Evolutionary conservation across 2,888 invertebrate genomes (phyloP).

Genomic region (Netelia virgata): DNA sequence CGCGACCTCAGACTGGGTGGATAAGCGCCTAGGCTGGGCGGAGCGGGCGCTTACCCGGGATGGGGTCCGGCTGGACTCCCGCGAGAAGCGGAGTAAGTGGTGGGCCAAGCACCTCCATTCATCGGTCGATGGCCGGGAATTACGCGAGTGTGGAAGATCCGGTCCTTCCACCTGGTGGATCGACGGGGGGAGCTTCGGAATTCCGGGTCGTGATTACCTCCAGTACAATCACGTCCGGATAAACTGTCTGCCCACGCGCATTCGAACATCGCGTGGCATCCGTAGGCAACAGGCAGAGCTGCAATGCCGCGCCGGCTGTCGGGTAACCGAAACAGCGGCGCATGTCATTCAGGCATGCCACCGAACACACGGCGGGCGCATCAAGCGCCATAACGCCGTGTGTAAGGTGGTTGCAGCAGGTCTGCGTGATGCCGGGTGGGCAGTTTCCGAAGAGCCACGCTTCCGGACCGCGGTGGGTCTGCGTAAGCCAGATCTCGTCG

Average conservation of each 20-base stretch:
- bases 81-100: background rate
- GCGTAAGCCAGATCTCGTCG: no score
- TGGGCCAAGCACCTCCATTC: constrained; percentile 29
- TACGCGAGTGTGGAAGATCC: constrained; percentile 25
- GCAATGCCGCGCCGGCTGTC: constrained; percentile 78
- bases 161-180: constrained; percentile 57
- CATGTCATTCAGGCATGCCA: constrained; percentile 79
- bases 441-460: constrained; percentile 74
- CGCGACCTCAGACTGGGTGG: constrained; percentile 12
- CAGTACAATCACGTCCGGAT: constrained; percentile 78
- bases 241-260: constrained; percentile 75
- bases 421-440: constrained; percentile 74
- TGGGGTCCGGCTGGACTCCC: background rate
- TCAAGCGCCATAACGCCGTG: constrained; percentile 78
- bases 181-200: background rate
- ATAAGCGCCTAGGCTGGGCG: background rate
- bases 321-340: constrained; percentile 77
- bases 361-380: constrained; percentile 80
- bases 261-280: constrained; percentile 74
- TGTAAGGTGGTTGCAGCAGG: constrained; percentile 69
- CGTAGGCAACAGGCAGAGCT: constrained; percentile 22
- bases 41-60: background rate
- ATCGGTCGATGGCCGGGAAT: constrained; percentile 54
- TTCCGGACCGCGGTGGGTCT: no score
- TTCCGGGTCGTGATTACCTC: constrained; percentile 58